Evolutionary conservation across 2,113 vertebrate species (phyloP), one percentile per base, ranked within the genome.

Genomic region (Perca flavescens): DNA sequence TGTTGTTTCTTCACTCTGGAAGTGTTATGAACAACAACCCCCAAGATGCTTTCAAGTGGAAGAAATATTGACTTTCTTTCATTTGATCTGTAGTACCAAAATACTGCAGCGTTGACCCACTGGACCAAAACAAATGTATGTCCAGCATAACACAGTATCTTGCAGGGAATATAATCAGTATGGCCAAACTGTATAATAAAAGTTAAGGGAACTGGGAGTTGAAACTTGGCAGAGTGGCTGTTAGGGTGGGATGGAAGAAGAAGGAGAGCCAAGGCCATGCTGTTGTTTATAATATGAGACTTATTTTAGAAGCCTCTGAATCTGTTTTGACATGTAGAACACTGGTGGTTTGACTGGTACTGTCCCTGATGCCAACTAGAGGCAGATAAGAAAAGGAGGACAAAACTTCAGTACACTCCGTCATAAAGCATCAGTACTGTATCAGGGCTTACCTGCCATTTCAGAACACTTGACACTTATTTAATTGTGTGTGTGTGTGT

Each of bases 251-350:
- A 53, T 62, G 40, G 47, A 62, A 47, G 22, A 60, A 56, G 22
- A 60, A 56, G 58, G 58, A 25, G 74, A 86, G 62, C 61, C 77
- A 62, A 70, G 58, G 71, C 74, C 66, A 50, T 62, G 61, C 67
- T 64, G 64, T 77, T 74, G 75, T 83, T 87, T 85, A 64, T 77
- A 64, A 86, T 77, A 77, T 36, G 54, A 79, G 72, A 73, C 46
- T 81, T 85, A 81, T 87, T 87, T 82, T 84, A 62, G 83, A 69
- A 79, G 67, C 77, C 46, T 79, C 69, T 88, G 85, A 88, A 86
- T 89, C 79, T 81, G 83, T 83, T 67, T 69, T 89, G 85, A 90
- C 87, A 90, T 79, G 75, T 74, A 61, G 80, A 76, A 80, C 73
- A 84, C 72, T 79, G 40, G 49, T 87, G 80, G 84, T 84, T 87